phyloP scores from a whole-genome alignment of 2,113 vertebrate species.

The Prochilodus magdalenae region DNA sequence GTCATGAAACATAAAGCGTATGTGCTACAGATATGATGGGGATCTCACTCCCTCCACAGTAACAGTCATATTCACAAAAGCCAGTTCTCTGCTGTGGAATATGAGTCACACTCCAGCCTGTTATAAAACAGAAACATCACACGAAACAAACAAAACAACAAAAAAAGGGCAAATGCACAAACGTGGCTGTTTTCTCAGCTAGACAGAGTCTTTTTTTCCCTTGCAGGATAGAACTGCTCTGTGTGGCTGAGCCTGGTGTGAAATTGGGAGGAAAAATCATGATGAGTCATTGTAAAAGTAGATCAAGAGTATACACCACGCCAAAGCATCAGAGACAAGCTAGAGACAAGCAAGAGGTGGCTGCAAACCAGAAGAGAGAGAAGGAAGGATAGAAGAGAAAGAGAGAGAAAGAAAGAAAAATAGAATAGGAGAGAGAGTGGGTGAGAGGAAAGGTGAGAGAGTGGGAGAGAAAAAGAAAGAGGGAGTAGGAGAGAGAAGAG shows the following conservation, averaged over 20 bases:
- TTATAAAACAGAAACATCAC: neutral
- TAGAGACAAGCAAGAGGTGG: constrained; percentile 25
- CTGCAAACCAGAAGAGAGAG: constrained; percentile 4
- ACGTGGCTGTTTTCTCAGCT: neutral
- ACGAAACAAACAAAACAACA: neutral
- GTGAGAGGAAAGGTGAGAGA: neutral
- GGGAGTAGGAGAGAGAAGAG: neutral
- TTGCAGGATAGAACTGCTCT: neutral
- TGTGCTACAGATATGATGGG: no score
- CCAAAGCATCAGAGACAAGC: constrained; percentile 16
- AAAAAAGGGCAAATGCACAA: neutral
- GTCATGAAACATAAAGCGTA: constrained; percentile 11
- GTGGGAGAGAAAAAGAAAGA: constrained; percentile 12
- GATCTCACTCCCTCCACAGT: neutral
- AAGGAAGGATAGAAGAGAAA: neutral
- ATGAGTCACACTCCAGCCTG: neutral
- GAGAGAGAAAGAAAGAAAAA: neutral
- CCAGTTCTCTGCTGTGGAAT: neutral
- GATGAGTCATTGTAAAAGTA: constrained; percentile 45
- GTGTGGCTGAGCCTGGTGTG: neutral
- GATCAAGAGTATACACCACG: constrained; percentile 25
- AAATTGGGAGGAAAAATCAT: constrained; percentile 10
- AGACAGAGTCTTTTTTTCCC: neutral
- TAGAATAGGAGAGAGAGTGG: neutral
- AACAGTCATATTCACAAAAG: neutral